These are phyloP conservation scores for Paracentrotus lividus DNA, from an alignment of 53 echinoderm and acorn worm genomes.

Conservation along the genomic window DNA sequence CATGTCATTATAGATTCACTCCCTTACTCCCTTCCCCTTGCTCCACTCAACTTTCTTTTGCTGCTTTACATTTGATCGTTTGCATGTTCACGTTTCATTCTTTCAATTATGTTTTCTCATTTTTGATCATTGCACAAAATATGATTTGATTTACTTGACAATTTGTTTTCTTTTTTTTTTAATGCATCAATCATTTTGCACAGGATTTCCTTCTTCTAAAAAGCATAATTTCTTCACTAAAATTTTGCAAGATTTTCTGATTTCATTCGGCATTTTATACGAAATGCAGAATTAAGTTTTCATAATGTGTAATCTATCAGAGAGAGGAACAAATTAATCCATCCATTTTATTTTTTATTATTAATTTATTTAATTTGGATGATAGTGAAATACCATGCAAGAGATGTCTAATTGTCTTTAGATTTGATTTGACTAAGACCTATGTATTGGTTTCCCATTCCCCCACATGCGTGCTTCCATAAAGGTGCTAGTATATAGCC, in stretches of 20 bases:
- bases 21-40: not conserved
- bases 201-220: not conserved
- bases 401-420: constrained; percentile 55
- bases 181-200: constrained; percentile 40
- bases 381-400: constrained; percentile 55
- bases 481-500: constrained; percentile 90
- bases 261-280: constrained; percentile 11
- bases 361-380: constrained; percentile 44
- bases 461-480: constrained; percentile 55
- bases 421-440: constrained; percentile 66
- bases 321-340: not conserved
- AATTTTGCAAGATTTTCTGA: constrained; percentile 52
- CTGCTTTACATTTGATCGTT: not conserved
- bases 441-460: constrained; percentile 61
- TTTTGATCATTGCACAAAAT: not conserved
- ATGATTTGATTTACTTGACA: constrained; percentile 52
- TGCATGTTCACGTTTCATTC: not conserved
- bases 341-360: constrained; percentile 41
- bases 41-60: not conserved
- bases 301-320: constrained; percentile 21
- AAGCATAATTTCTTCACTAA: not conserved
- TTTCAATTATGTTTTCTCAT: not conserved
- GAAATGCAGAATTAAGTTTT: constrained; percentile 22
- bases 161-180: not conserved
- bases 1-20: constrained; percentile 8